Evolutionary conservation across 2,888 invertebrate genomes (phyloP).

Genomic region (Hyalella azteca): DNA sequence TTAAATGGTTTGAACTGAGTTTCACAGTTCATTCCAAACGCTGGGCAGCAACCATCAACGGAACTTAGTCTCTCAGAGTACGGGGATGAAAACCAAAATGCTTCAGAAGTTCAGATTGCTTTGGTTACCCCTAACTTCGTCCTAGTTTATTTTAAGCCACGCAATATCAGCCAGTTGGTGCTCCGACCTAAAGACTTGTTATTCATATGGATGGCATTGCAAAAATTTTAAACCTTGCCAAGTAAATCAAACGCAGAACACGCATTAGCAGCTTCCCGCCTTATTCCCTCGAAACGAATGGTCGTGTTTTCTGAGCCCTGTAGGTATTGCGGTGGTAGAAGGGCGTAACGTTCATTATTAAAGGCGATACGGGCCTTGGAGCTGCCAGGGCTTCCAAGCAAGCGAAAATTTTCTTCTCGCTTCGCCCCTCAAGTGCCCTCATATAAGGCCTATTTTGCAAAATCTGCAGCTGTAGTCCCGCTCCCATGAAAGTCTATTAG

Average conservation of each 20-base stretch:
- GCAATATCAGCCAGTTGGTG: neutral
- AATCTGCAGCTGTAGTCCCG: neutral
- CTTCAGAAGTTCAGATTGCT: neutral
- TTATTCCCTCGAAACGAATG: neutral
- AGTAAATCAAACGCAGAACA: neutral
- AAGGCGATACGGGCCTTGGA: neutral
- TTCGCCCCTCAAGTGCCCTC: neutral
- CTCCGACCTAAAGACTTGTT: neutral
- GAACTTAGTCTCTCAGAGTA: neutral
- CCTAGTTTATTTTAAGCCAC: neutral
- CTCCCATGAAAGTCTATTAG: neutral
- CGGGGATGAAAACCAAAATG: neutral
- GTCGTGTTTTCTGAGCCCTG: neutral
- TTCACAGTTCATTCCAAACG: conserved; percentile 30
- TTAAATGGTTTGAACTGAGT: conserved; percentile 32
- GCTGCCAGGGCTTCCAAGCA: neutral
- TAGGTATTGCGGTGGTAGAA: neutral
- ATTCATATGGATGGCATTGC: neutral
- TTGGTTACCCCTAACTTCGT: neutral
- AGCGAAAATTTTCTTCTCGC: neutral
- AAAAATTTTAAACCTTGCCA: conserved; percentile 1
- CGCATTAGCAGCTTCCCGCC: neutral
- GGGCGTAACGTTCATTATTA: neutral
- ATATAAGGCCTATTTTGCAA: neutral
- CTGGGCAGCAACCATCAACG: neutral